These are phyloP conservation scores for Equus quagga DNA, from an alignment of 2,113 vertebrate species.

Conservation along the genomic window DNA sequence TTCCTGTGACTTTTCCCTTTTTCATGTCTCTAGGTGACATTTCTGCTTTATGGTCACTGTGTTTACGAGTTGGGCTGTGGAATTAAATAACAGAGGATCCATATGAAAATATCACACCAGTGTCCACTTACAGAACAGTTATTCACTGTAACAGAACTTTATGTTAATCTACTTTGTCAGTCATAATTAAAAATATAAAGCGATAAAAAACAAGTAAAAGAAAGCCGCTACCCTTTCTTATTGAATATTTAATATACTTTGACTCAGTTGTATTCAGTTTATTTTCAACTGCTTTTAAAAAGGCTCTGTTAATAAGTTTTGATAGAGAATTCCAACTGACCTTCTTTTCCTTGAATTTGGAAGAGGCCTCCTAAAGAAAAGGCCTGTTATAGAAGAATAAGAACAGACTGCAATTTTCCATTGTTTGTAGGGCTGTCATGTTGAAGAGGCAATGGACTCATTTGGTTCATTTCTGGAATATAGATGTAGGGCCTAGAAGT, in stretches of 20 bases:
- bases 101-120: background rate
- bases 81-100: background rate
- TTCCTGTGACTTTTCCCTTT: background rate
- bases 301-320: background rate
- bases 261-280: background rate
- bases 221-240: background rate
- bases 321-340: background rate
- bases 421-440: background rate
- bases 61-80: background rate
- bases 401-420: background rate
- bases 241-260: background rate
- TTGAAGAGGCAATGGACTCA: background rate
- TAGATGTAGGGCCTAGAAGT: background rate
- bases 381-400: background rate
- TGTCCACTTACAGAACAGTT: background rate
- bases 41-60: background rate
- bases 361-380: background rate
- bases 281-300: background rate
- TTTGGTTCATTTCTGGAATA: background rate
- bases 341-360: background rate
- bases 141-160: background rate
- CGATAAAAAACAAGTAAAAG: background rate
- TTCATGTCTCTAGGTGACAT: background rate
- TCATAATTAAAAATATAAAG: background rate
- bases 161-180: background rate